Base-by-base conservation (phyloP, 2,797 vertebrate genomes). In the Brachymystax lenok region DNA sequence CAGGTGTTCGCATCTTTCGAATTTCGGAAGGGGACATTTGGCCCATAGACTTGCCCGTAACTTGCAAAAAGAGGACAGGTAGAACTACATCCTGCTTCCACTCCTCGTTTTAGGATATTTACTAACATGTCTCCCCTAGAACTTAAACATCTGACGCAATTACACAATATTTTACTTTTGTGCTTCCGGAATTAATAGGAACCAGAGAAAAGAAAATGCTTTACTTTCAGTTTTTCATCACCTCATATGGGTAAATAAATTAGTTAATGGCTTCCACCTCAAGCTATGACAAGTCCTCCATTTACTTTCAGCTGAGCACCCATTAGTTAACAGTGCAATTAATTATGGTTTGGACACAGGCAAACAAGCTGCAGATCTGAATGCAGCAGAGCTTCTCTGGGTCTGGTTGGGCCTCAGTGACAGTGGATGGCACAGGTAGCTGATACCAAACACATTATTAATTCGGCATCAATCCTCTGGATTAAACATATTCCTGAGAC, bases 381-480 rank as follows among this genome's bases (percentile, higher is more conserved):
- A 59, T 21, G 8, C 40, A 46, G 51, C 67, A 67, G 66, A 33
- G 74, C 8, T 24, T 12, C 28, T 56, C 4, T 24, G n/a, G 13
- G 67, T n/a, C 27, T 5, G 13, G 24, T 61, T 5, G 30, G 16
- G 14, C 21, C 67, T 54, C n/a, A 21, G 33, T 33, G 52, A 12
- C 54, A 30, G 33, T 8, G 24, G 59, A 33, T 13, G 59, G 74
- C 52, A 40, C 21, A 4, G 24, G 67, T 40, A 50, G 51, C n/a
- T 3, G 67, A 61, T 35, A 35, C 67, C 24, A 14, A 69, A 69
- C 28, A 70, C 28, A 69, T 75, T 21, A 70, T 76, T 69, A 70
- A 76, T 40, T 30, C 59, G 24, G 28, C 74, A 27, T 70, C 67
- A 13, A 52, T 35, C 64, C 21, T 24, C 27, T 27, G 14, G 35